Conservation (phyloP, 2,113 vertebrate genomes). For the Trichomycterus rosablanca region DNA sequence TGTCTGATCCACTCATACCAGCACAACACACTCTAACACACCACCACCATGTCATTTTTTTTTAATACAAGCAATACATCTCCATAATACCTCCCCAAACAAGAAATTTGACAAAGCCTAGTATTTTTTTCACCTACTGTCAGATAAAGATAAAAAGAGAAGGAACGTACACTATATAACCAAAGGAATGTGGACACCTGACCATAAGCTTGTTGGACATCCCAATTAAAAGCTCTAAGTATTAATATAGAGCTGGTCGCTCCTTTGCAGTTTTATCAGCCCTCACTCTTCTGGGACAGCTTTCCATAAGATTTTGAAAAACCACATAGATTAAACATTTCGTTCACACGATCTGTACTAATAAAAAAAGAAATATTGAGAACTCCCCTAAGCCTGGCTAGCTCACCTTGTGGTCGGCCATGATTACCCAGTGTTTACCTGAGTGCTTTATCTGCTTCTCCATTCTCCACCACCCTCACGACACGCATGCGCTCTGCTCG, state of each 20-base stretch:
- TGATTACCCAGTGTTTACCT: conserved; percentile 70
- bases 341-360: conserved; percentile 54
- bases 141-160: too few relatives aligned
- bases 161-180: neutral
- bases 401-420: conserved; percentile 60
- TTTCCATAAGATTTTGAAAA: too few relatives aligned
- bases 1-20: too few relatives aligned
- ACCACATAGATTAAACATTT: too few relatives aligned
- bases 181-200: too few relatives aligned
- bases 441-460: conserved; percentile 53
- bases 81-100: too few relatives aligned
- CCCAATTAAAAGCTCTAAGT: neutral
- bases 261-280: too few relatives aligned
- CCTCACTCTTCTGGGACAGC: too few relatives aligned
- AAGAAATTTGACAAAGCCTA: too few relatives aligned
- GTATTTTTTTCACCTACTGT: too few relatives aligned
- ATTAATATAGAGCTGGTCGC: too few relatives aligned
- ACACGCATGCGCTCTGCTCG: conserved; percentile 52
- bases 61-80: neutral
- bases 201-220: neutral
- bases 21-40: too few relatives aligned
- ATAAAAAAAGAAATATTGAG: conserved; percentile 48
- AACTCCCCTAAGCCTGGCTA: conserved; percentile 60
- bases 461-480: conserved; percentile 47
- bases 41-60: neutral